phyloP scores from a whole-genome alignment of 2,797 vertebrate genomes.

The Notoglanidium macrostoma region DNA sequence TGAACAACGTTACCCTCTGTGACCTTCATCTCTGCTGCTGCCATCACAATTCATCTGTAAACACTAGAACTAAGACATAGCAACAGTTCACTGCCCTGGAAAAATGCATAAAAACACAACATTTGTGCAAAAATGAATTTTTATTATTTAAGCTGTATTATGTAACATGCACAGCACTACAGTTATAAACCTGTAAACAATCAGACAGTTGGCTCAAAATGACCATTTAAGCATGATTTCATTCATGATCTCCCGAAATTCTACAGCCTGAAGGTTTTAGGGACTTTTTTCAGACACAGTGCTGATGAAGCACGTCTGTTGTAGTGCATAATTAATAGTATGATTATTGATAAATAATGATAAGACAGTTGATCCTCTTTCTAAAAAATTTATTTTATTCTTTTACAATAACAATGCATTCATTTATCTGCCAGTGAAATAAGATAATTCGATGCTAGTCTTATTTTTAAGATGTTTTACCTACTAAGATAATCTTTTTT shows the following conservation, averaged over 20 bases:
- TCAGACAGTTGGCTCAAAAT: background rate
- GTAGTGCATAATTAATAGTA: no score
- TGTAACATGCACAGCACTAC: background rate
- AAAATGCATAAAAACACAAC: background rate
- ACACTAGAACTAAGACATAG: background rate
- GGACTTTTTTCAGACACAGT: background rate
- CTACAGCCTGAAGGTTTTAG: background rate
- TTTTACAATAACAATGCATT: background rate
- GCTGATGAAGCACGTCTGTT: background rate
- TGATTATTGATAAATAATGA: background rate
- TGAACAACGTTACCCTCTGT: background rate
- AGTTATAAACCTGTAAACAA: background rate
- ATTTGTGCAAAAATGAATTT: background rate
- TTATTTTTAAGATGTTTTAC: background rate
- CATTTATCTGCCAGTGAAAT: background rate
- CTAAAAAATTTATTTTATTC: no score
- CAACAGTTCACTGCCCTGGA: background rate
- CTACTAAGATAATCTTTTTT: background rate
- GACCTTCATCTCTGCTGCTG: conserved; percentile 6
- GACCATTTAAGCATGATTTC: background rate
- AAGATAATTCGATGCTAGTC: no score
- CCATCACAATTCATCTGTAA: background rate
- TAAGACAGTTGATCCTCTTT: background rate
- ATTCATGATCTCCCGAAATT: background rate
- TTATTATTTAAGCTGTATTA: background rate